Base-by-base conservation (phyloP, 1,140 invertebrate species). In the Lasioglossum albipes region DNA sequence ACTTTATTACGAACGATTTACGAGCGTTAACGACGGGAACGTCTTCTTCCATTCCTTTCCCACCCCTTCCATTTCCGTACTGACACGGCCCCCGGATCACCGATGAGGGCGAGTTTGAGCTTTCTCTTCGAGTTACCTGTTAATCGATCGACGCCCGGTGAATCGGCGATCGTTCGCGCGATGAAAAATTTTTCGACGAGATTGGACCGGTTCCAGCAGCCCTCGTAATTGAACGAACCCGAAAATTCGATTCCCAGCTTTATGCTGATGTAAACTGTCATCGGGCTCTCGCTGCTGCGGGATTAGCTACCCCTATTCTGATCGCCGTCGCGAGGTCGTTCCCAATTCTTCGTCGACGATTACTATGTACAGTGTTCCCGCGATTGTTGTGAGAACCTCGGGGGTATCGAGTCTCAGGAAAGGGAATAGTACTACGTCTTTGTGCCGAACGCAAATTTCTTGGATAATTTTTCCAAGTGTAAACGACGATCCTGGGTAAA, bases 1-100 rank as follows among this genome's bases (percentile, higher is more conserved):
- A 87, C 87, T 88, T 81, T 87, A 81, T 79, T 87, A 84, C 54
- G 61, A 59, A 52, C 80, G 75, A 86, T 86, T 85, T 83, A 80
- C 81, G 69, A 49, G 42, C 68, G 71, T 76, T 83, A 85, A 83
- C 68, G 65, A 62, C 73, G 79, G 7, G 12, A 69, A 42, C 69
- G 54, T 79, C 70, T 79, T 65, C 31, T 36, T 36, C 36, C 75
- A 61, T 2, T 2, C 41, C n/a, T 7, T 13, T 9, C 7, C 7
- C 27, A 6, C 31, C 5, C 7, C 36, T 2, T 0, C 65, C 5
- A 13, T 16, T n/a, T 42, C 66, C 7, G 27, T 2, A 7, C 62
- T 16, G 16, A 2, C 36, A 20, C 13, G 62, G 16, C 16, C 16
- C 27, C 62, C 7, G 42, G 9, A 67, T 67, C 41, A 67, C 65